Evolutionary conservation across 1,140 invertebrate species (phyloP).

Genomic region (Leptinotarsa lineolata): DNA sequence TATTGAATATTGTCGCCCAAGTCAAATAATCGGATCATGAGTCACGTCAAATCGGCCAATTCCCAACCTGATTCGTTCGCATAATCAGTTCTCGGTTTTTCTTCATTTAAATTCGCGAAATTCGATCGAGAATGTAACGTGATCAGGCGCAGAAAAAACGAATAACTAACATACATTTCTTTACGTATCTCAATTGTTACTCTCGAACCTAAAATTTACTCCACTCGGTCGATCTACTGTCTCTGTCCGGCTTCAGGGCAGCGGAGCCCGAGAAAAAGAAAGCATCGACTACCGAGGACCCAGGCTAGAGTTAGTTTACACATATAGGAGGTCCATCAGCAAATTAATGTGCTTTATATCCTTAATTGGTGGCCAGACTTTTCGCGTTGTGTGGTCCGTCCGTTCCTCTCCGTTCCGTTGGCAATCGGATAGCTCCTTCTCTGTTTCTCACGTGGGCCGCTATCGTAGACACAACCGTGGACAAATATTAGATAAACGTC

Average conservation of each 20-base stretch:
- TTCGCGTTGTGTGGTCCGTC: conserved; percentile 54
- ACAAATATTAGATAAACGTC: conserved; percentile 57
- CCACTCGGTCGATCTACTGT: conserved; percentile 15
- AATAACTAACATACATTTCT: conserved; percentile 28
- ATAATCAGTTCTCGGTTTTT: conserved; percentile 38
- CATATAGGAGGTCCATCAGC: conserved; percentile 53
- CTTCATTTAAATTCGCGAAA: conserved; percentile 48
- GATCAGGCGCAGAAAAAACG: conserved; percentile 24
- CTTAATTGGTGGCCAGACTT: conserved; percentile 56
- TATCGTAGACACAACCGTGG: conserved; percentile 51
- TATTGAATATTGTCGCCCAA: too few relatives aligned
- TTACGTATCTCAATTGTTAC: conserved; percentile 37
- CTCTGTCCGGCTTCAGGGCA: conserved; percentile 14
- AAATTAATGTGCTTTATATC: conserved; percentile 59
- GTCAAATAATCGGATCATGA: too few relatives aligned
- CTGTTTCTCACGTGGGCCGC: conserved; percentile 37
- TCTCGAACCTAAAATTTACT: conserved; percentile 16
- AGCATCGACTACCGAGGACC: conserved; percentile 16
- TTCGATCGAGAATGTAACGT: conserved; percentile 36
- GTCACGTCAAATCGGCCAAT: not conserved
- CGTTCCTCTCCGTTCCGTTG: conserved; percentile 38
- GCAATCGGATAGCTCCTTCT: conserved; percentile 31
- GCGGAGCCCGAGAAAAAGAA: conserved; percentile 1
- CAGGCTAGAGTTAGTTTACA: conserved; percentile 42
- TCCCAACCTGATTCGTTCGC: conserved; percentile 12